These are phyloP conservation scores for Notothenia coriiceps DNA, from an alignment of 2,113 vertebrate genomes.

Conservation along the genomic window DNA sequence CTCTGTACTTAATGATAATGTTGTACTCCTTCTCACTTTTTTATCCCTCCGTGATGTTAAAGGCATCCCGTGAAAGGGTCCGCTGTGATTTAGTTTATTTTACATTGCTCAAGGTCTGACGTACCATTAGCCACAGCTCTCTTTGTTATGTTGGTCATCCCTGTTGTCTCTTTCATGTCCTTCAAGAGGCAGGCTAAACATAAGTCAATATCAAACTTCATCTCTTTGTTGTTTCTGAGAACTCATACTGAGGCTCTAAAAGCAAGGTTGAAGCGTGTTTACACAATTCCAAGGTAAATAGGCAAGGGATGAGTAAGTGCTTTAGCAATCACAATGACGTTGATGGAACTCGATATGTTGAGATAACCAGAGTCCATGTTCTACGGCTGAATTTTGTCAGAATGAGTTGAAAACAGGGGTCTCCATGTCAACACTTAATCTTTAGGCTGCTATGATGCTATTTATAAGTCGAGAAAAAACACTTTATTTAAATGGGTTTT, in stretches of 20 bases:
- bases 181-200: conserved; percentile 1
- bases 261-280: conserved; percentile 30
- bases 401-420: conserved; percentile 46
- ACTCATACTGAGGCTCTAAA: conserved; percentile 25
- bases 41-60: conserved; percentile 8
- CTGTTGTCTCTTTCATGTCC: neutral
- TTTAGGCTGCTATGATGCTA: neutral
- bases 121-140: conserved; percentile 24
- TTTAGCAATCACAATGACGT: conserved; percentile 57
- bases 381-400: conserved; percentile 47
- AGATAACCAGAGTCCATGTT: conserved; percentile 39
- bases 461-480: conserved; percentile 3
- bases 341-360: conserved; percentile 55
- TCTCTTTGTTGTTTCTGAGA: conserved; percentile 24
- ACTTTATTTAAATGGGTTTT: neutral
- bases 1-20: conserved; percentile 57
- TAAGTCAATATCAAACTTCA: conserved; percentile 19
- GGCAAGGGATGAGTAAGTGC: conserved; percentile 31
- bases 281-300: conserved; percentile 43
- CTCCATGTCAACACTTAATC: conserved; percentile 49
- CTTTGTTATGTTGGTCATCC: neutral
- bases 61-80: conserved; percentile 13
- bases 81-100: conserved; percentile 21
- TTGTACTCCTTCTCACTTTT: conserved; percentile 30
- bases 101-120: conserved; percentile 18